Conservation (phyloP, 23 tunicate genomes). For the Oikopleura albicans region DNA sequence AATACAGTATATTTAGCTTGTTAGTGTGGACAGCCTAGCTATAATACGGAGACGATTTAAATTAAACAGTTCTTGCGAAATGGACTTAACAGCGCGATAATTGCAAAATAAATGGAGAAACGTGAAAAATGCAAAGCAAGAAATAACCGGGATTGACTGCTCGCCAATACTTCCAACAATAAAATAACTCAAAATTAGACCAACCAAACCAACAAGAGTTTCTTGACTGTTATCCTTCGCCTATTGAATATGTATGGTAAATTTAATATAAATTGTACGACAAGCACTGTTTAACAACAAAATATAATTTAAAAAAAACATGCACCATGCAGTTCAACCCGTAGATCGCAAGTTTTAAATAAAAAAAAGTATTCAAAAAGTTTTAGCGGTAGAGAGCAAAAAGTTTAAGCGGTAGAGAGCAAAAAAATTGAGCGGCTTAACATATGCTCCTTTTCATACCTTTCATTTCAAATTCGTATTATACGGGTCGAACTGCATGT, state of each 20-base stretch:
- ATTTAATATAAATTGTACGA: constrained; percentile 22
- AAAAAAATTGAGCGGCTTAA: too few species aligned
- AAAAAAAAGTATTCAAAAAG: background rate
- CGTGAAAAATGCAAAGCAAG: constrained; percentile 63
- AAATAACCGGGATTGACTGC: constrained; percentile 31
- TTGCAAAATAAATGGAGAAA: constrained; percentile 44
- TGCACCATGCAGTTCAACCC: background rate
- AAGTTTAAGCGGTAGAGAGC: too few species aligned
- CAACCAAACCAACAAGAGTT: constrained; percentile 59
- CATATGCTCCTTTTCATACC: too few species aligned
- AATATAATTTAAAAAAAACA: background rate
- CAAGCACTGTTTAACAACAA: constrained; percentile 16
- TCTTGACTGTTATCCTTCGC: constrained; percentile 28
- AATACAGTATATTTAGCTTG: too few species aligned
- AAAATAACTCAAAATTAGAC: constrained; percentile 34
- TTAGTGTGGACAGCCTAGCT: too few species aligned
- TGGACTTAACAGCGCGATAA: constrained; percentile 57
- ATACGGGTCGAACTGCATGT: too few species aligned
- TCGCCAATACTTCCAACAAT: too few species aligned
- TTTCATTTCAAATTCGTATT: too few species aligned
- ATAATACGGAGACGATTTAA: constrained; percentile 25
- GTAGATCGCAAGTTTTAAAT: background rate
- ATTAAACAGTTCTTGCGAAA: constrained; percentile 56
- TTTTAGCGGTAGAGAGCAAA: too few species aligned
- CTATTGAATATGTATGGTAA: background rate